Conservation (phyloP, 92 coral and sea anemone species). For the Zoanthus sansibaricus region DNA sequence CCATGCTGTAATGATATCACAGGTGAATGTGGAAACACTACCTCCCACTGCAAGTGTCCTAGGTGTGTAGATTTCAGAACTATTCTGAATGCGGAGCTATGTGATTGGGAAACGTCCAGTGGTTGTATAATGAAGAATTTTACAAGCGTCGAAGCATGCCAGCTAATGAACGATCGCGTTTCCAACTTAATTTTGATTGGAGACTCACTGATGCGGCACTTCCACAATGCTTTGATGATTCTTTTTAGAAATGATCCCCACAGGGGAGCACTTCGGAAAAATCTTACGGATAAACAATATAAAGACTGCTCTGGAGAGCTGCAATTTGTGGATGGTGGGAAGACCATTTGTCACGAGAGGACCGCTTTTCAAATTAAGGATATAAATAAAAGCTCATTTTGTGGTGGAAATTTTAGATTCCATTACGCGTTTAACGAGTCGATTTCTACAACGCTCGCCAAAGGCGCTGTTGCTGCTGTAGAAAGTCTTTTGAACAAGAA, state of each 20-base stretch:
- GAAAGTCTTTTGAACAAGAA: constrained; percentile 48
- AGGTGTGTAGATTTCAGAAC: constrained; percentile 66
- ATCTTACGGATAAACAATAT: constrained; percentile 19
- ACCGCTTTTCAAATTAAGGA: constrained; percentile 33
- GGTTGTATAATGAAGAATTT: constrained; percentile 62
- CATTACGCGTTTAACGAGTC: constrained; percentile 55
- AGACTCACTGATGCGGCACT: constrained; percentile 77
- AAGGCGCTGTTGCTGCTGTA: constrained; percentile 57
- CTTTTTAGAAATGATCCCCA: constrained; percentile 61
- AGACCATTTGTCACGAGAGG: constrained; percentile 51
- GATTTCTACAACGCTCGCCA: constrained; percentile 28
- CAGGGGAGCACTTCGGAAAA: constrained; percentile 52
- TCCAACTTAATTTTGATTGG: constrained; percentile 69
- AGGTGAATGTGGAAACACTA: constrained; percentile 60
- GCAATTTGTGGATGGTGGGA: constrained; percentile 81
- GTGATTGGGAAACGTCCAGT: constrained; percentile 55
- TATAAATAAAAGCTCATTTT: constrained; percentile 46
- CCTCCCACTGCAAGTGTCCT: constrained; percentile 63
- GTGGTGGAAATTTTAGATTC: constrained; percentile 53
- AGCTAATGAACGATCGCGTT: constrained; percentile 53
- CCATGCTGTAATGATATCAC: constrained; percentile 73
- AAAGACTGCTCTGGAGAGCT: constrained; percentile 69
- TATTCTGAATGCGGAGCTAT: constrained; percentile 62
- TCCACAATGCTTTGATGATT: constrained; percentile 67
- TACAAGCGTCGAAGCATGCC: constrained; percentile 68